Conservation (phyloP, 1,140 invertebrate species). For the Papilio aristodemus region DNA sequence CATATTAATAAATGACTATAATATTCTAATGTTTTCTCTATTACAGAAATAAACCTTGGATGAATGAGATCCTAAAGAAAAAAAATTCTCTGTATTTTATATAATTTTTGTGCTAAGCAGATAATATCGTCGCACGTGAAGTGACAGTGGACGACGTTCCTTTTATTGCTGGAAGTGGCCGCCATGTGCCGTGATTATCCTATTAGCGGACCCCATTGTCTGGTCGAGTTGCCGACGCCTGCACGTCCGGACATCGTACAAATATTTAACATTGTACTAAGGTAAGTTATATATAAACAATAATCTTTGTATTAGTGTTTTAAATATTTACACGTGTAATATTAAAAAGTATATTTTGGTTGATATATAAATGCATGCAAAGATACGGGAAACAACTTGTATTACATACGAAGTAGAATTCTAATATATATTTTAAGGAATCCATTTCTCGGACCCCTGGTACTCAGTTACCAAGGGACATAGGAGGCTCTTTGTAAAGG, state of each 20-base stretch:
- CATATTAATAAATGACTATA: no score
- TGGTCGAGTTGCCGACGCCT: not conserved
- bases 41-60: no score
- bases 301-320: no score
- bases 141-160: not conserved
- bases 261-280: not conserved
- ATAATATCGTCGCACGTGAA: not conserved
- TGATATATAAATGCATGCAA: no score
- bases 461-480: slow-evolving; percentile 14
- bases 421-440: no score
- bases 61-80: no score
- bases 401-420: no score
- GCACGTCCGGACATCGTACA: not conserved
- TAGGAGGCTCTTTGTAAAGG: slow-evolving; percentile 13
- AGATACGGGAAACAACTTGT: no score
- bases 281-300: not conserved
- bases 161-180: not conserved
- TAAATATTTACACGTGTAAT: no score
- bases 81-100: no score
- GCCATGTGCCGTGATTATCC: slow-evolving; percentile 21
- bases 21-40: no score
- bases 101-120: not conserved
- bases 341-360: no score
- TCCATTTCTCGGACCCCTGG: not conserved
- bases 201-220: slow-evolving; percentile 16